Evolutionary conservation across 1,140 invertebrate genomes (phyloP), one percentile per base, ranked within the genome.

Genomic region (Diplogasteroides magnus): DNA sequence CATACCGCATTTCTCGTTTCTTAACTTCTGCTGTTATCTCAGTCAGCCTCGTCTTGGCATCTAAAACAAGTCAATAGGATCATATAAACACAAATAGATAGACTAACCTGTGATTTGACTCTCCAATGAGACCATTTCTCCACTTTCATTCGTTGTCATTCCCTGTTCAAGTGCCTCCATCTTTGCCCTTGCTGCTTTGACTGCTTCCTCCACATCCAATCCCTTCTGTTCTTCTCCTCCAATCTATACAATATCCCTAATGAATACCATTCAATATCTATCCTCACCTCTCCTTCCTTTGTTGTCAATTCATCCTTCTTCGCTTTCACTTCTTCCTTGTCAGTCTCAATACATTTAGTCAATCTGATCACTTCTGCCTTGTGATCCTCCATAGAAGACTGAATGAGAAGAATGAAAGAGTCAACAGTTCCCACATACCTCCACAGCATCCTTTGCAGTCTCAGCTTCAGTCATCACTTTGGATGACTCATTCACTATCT

Each of bases 171-270:
- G 61, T 1, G 58, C 32, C n/a, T 76, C 68, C 13, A 76, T 28
- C 29, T 72, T 69, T 55, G 31, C 64, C 15, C 64, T 58, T 6
- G 71, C 71, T 14, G 31, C 29, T 32, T 76, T 64, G 15, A 77
- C 15, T 15, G n/a, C 64, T 23, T 69, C 55, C 32, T 77, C 74
- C 26, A 48, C 69, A 11, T 74, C 61, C 57, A 73, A 32, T 61
- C 74, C 74, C 26, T 69, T 27, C 65, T 76, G 29, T 61, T 72
- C 63, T 55, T 67, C 69, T 26, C 74, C 74, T 61, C 74, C 74
- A 19, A 37, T 6, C 37, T 48, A 48, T 48, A 48, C 37, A 48
- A 19, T 48, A 48, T 48, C 6, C 19, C 37, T 48, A 19, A 48
- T 11, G 19, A 11, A 48, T 48, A 48, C 6, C 6, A 48, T 48